phyloP scores from a whole-genome alignment of 2,113 vertebrate genomes.

The Dermatemys mawii region DNA sequence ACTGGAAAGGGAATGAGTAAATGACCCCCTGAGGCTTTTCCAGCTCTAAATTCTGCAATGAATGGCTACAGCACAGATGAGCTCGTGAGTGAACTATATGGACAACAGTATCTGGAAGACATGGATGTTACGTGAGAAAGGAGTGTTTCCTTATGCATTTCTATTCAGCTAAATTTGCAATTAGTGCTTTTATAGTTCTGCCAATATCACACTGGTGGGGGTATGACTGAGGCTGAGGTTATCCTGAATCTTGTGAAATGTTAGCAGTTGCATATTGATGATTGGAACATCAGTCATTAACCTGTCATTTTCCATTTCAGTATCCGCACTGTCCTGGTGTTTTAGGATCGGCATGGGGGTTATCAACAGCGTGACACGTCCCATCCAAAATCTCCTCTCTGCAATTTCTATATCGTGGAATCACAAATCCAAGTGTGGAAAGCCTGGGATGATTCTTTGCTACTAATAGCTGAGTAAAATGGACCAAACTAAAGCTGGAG shows the following conservation, averaged over 20 bases:
- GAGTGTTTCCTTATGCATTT: not conserved
- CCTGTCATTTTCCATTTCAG: conserved; percentile 49
- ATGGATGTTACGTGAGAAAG: not conserved
- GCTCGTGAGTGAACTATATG: not conserved
- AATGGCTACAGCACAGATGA: not conserved
- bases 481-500: not conserved
- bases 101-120: not conserved
- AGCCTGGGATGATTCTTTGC: not conserved
- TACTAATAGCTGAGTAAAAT: not conserved
- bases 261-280: not conserved
- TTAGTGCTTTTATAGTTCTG: not conserved
- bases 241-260: not conserved
- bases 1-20: not conserved
- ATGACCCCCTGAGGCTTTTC: not conserved
- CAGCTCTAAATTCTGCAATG: not conserved
- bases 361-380: not conserved
- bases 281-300: not conserved
- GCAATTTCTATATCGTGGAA: not conserved
- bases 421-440: not conserved
- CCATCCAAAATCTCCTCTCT: not conserved
- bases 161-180: not conserved
- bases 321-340: conserved; percentile 59
- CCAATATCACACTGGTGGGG: accelerated
- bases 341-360: conserved; percentile 28
- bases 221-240: not conserved